Conservation (phyloP, 64 coral and sea anemone genomes). For the Cladopsammia gracilis region DNA sequence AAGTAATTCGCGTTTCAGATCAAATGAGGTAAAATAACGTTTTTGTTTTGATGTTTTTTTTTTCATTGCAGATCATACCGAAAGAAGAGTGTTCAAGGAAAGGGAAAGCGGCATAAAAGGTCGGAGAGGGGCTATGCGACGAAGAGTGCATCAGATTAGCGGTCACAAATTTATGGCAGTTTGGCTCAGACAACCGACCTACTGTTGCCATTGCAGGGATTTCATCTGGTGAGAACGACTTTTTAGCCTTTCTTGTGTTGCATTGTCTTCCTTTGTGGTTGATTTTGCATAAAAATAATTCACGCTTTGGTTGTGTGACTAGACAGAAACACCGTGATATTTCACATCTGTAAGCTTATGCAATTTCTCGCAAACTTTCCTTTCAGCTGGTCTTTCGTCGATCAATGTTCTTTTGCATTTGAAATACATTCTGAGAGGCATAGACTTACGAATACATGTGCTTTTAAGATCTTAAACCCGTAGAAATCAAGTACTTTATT, state of each 20-base stretch:
- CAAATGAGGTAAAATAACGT: neutral
- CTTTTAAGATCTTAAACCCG: neutral
- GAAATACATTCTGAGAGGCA: neutral
- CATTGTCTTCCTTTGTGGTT: neutral
- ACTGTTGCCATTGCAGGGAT: constrained; percentile 97
- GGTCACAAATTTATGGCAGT: constrained; percentile 99
- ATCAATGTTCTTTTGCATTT: constrained; percentile 46
- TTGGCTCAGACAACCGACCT: constrained; percentile 94
- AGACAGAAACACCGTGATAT: neutral
- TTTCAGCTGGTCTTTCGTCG: constrained; percentile 24
- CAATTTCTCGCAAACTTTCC: neutral
- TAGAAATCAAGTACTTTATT: constrained; percentile 1
- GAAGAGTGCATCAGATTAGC: constrained; percentile 95
- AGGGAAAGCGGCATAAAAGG: constrained; percentile 85
- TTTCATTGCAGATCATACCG: constrained; percentile 30
- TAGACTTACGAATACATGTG: neutral
- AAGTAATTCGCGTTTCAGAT: neutral
- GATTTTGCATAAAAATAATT: constrained; percentile 15
- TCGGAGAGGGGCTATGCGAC: constrained; percentile 90
- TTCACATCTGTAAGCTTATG: neutral
- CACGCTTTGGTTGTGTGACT: constrained; percentile 11
- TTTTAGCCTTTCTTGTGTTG: neutral
- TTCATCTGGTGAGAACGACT: constrained; percentile 94
- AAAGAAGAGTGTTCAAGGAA: constrained; percentile 84
- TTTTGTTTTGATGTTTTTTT: constrained; percentile 55